Base-by-base conservation (phyloP, 2,888 invertebrate species). In the Protonemura montana region DNA sequence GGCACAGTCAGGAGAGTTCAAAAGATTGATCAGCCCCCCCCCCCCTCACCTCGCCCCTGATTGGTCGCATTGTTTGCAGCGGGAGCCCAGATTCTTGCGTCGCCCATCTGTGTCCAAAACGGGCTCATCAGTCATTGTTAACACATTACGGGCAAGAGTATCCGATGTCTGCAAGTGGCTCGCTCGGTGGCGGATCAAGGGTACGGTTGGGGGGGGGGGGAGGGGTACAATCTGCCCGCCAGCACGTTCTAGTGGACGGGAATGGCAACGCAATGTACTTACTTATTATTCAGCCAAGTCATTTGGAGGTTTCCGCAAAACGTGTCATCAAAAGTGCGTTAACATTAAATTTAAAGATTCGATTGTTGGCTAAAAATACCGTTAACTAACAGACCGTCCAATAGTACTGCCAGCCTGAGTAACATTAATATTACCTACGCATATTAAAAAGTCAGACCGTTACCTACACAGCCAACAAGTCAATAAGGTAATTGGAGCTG, bases 91-190 rank as follows among this genome's bases (percentile, higher is more conserved):
- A n/a, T n/a, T n/a, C n/a, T n/a, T n/a, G 59, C 27, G 13, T 21
- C 26, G 59, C 84, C 27, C 84, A 84, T 84, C 84, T 84, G 84
- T n/a, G 84, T 28, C 84, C 13, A 16, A 35, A 26, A 25, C 59
- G 27, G 59, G 84, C 59, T 84, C 84, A 84, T 84, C 84, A 84
- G 84, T 84, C 84, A 84, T 84, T 59, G 84, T 84, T 84, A 84
- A 59, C 59, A 28, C 84, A 59, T 81, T 81, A 81, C 26, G 81
- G 81, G 81, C 28, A n/a, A 16, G 28, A 81, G 81, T 81, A 29
- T 81, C 81, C 21, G 59, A 59, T 59, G 59, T 59, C 59, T 59
- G 59, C 59, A 59, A 59, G 59, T 59, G 59, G 28, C 78, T 35
- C 35, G 7, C 78, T n/a, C 78, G 78, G 78, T 0, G 28, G 27